These are phyloP conservation scores for Misgurnus anguillicaudatus DNA, from an alignment of 2,113 vertebrate species.

Conservation along the genomic window DNA sequence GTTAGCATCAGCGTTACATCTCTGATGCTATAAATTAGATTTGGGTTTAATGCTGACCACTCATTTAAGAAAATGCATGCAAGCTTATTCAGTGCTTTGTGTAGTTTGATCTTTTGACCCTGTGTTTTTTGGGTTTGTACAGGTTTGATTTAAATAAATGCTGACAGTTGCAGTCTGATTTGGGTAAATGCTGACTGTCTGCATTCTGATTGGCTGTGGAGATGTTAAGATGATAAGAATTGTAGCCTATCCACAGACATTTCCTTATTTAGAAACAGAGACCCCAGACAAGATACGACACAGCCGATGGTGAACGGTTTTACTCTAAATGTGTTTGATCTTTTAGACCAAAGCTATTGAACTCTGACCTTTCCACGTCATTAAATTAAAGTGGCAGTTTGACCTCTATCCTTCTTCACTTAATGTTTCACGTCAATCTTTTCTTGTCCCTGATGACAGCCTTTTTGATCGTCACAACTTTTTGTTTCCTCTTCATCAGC, in stretches of 20 bases:
- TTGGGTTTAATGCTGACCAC: neutral
- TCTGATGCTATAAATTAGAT: constrained; percentile 7
- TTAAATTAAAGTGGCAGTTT: neutral
- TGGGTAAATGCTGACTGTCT: constrained; percentile 12
- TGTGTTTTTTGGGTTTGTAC: neutral
- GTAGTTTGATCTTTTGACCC: constrained; percentile 16
- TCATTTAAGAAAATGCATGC: neutral
- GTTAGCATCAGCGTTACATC: neutral
- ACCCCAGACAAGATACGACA: neutral
- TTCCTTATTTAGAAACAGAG: neutral
- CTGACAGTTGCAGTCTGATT: constrained; percentile 9
- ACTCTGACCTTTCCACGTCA: neutral
- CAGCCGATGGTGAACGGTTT: neutral
- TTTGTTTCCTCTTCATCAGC: neutral
- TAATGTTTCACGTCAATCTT: neutral
- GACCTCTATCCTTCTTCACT: neutral
- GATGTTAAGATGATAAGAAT: neutral
- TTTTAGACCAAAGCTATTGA: neutral
- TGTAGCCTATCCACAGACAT: neutral
- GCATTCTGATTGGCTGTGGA: constrained; percentile 3
- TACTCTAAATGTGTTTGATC: constrained; percentile 3
- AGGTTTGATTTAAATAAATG: constrained; percentile 13
- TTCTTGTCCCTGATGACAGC: neutral
- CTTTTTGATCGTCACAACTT: neutral
- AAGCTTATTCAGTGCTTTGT: neutral